Base-by-base conservation (phyloP, 2,888 invertebrate genomes). In the Xestia ashworthii region DNA sequence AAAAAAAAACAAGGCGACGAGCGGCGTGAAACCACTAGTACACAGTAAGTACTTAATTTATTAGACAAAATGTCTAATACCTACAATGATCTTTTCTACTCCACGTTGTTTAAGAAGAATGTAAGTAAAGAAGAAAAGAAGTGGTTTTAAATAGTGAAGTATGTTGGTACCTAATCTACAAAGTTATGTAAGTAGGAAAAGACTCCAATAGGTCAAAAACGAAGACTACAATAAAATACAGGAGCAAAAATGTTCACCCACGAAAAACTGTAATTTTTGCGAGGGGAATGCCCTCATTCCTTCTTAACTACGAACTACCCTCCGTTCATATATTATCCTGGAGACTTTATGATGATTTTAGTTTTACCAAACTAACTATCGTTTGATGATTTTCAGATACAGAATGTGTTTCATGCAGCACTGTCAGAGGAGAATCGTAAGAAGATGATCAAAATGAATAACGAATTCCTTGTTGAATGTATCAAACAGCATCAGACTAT, bases 401-500 rank as follows among this genome's bases (percentile, higher is more conserved):
- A 91, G 83, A 80, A 62, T 22, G 88, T 93, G 22, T 86, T 92
- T 16, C 75, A 87, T 11, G 84, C 87, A 6, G 73, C 73, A 19
- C 90, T 90, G 55, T 64, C 89, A 5, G 90, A 85, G 22, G 68
- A 72, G 48, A 81, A 85, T 60, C 80, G 82, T 32, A 80, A 84
- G 3, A 81, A 89, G 50, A 76, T 88, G 11, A 78, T 90, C 8
- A 82, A 84, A 38, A 84, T 88, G 0, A 95, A 95, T 76, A 92
- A 93, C 77, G 84, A 89, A 32, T 70, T 92, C 46, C 88, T 96
- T 14, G 86, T 87, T 5, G 93, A 95, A 82, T 95, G 96, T 75
- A 87, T 97, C 16, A 87, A 86, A 64, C 96, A 95, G 44, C 95
- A 97, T 84, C 95, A 96, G 85, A 90, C 90, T 58, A 91, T 96